Conservation (phyloP, 1,140 invertebrate species). For the Tyrophagus putrescentiae region DNA sequence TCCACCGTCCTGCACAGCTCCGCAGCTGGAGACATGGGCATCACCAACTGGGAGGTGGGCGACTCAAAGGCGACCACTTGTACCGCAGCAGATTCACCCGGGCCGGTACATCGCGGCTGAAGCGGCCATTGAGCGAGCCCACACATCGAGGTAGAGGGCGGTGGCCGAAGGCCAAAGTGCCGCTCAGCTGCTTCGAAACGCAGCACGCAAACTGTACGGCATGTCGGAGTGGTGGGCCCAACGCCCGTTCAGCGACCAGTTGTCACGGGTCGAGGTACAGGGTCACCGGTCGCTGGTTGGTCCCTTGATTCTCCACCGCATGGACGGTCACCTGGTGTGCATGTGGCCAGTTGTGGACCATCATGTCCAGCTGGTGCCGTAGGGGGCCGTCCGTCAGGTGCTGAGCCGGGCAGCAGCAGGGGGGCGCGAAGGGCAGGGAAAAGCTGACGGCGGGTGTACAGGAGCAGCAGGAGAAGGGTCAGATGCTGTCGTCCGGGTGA, state of each 20-base stretch:
- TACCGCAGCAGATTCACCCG: conserved; percentile 52
- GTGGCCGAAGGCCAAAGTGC: conserved; percentile 40
- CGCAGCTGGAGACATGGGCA: conserved; percentile 60
- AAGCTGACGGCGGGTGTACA: conserved; percentile 23
- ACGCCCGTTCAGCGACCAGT: conserved; percentile 53
- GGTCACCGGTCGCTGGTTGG: no score
- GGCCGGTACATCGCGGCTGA: conserved; percentile 77
- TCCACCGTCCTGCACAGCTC: conserved; percentile 42
- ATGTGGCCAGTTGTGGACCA: conserved; percentile 74
- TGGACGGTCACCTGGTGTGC: conserved; percentile 58
- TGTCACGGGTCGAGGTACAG: conserved; percentile 30
- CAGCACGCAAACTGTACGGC: conserved; percentile 69
- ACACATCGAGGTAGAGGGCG: conserved; percentile 65
- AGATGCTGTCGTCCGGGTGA: no score
- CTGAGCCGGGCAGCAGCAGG: conserved; percentile 58
- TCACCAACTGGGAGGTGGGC: conserved; percentile 49
- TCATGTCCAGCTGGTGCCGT: conserved; percentile 95
- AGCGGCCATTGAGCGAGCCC: conserved; percentile 77
- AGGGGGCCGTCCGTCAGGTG: conserved; percentile 81
- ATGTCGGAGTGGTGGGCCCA: conserved; percentile 79
- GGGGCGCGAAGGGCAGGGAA: conserved; percentile 36
- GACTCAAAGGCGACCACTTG: conserved; percentile 62
- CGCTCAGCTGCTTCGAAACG: conserved; percentile 45
- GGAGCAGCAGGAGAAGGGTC: no score
- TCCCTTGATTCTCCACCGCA: no score